phyloP scores from a whole-genome alignment of 1,140 invertebrate genomes.

The Proctacanthus coquilletti region DNA sequence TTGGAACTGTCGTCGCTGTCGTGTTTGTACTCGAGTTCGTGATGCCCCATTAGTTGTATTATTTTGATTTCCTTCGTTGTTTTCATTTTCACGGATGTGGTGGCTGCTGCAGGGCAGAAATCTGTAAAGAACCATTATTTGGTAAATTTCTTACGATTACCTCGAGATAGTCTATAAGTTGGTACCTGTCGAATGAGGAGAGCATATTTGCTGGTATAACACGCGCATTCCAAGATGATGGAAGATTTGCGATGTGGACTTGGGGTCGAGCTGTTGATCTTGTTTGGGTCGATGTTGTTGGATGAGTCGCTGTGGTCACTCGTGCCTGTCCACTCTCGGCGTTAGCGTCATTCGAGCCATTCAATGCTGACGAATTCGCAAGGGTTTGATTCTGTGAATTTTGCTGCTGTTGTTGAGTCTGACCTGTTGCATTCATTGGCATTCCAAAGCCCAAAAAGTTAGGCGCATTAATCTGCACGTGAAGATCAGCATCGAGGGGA shows the following conservation, averaged over 20 bases:
- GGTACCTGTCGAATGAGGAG: slow-evolving; percentile 24
- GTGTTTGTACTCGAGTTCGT: not conserved
- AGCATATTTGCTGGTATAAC: slow-evolving; percentile 21
- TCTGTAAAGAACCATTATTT: slow-evolving; percentile 1
- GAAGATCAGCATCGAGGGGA: slow-evolving; percentile 15
- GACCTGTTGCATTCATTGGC: slow-evolving; percentile 17
- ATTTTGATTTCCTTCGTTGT: not conserved
- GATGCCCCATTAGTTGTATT: not conserved
- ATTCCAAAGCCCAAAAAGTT: slow-evolving; percentile 25
- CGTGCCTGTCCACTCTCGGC: slow-evolving; percentile 39
- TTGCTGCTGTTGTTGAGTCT: slow-evolving; percentile 6
- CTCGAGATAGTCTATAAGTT: not conserved
- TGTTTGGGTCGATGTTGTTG: slow-evolving; percentile 49
- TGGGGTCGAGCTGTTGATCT: slow-evolving; percentile 47
- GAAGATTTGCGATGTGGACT: slow-evolving; percentile 33
- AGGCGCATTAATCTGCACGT: slow-evolving; percentile 22
- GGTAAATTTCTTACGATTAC: not conserved
- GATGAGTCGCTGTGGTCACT: slow-evolving; percentile 44
- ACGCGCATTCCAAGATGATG: slow-evolving; percentile 19
- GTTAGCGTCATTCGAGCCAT: slow-evolving; percentile 17
- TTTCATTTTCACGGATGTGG: slow-evolving; percentile 23
- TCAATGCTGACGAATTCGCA: slow-evolving; percentile 6
- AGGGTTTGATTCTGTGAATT: slow-evolving; percentile 8
- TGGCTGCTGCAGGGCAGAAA: slow-evolving; percentile 29
- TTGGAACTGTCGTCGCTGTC: slow-evolving; percentile 4